Evolutionary conservation across 2,113 vertebrate species (phyloP).

Genomic region (Pithys albifrons): DNA sequence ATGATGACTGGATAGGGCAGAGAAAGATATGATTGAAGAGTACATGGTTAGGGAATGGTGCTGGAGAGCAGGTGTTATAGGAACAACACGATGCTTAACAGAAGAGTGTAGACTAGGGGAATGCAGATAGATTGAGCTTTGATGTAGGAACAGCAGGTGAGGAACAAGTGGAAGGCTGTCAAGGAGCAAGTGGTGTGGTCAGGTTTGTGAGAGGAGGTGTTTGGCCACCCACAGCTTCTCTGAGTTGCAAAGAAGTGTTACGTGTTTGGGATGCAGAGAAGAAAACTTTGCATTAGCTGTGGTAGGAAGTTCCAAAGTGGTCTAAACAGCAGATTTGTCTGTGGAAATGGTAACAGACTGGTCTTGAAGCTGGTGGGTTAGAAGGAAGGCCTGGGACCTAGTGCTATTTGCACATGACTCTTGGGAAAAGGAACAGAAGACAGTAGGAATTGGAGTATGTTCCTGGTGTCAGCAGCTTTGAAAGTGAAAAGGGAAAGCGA

Average conservation of each 20-base stretch:
- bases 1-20: not conserved
- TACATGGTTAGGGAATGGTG: not conserved
- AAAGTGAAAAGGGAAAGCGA: not conserved
- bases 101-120: not conserved
- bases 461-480: not conserved
- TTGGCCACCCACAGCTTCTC: not conserved
- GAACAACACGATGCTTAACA: accelerated
- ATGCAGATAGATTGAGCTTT: not conserved
- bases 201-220: not conserved
- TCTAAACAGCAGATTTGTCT: not conserved
- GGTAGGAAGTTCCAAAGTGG: not conserved
- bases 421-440: not conserved
- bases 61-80: not conserved
- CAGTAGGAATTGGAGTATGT: not conserved
- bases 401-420: not conserved
- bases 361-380: not conserved
- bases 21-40: not conserved
- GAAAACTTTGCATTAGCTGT: not conserved
- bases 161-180: not conserved
- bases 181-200: not conserved
- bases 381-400: not conserved
- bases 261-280: not conserved
- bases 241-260: not conserved
- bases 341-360: not conserved
- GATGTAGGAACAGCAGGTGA: not conserved